These are phyloP conservation scores for Lamprotornis superbus DNA, from an alignment of 2,113 vertebrate genomes.

Conservation along the genomic window DNA sequence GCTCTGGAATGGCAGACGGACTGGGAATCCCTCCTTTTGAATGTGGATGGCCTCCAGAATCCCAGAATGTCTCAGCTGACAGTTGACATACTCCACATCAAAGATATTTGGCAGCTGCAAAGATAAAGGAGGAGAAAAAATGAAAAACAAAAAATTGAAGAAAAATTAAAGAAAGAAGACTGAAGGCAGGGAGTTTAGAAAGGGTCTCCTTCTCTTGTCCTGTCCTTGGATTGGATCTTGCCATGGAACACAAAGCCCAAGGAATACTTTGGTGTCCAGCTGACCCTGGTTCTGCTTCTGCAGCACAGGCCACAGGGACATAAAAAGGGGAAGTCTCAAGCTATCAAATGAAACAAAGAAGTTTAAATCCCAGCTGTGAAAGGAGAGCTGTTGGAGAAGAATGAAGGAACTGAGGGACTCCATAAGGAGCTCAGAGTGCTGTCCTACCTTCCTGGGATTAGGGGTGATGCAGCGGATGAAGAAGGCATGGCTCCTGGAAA, in stretches of 20 bases:
- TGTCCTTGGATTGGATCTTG: background rate
- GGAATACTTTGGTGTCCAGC: background rate
- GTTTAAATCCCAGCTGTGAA: background rate
- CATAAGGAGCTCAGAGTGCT: background rate
- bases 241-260: background rate
- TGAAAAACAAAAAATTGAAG: background rate
- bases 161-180: background rate
- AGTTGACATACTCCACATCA: constrained; percentile 82
- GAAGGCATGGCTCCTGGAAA: constrained; percentile 79
- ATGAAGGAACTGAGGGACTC: background rate
- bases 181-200: background rate
- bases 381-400: background rate
- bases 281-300: background rate
- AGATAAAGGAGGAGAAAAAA: background rate
- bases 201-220: background rate
- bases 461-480: constrained; percentile 87
- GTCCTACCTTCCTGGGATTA: constrained; percentile 84
- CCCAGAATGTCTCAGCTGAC: constrained; percentile 84
- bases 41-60: constrained; percentile 82
- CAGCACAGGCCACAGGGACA: background rate
- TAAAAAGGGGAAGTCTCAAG: background rate
- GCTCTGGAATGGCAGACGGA: constrained; percentile 76
- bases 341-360: background rate
- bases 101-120: constrained; percentile 83
- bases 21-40: constrained; percentile 82